A percentile compares a stretch with the other conserved stretches of the same genome.
These are phyloP conservation scores for Tetrax tetrax DNA, from an alignment of 2,113 vertebrate genomes.

Conservation along the genomic window DNA sequence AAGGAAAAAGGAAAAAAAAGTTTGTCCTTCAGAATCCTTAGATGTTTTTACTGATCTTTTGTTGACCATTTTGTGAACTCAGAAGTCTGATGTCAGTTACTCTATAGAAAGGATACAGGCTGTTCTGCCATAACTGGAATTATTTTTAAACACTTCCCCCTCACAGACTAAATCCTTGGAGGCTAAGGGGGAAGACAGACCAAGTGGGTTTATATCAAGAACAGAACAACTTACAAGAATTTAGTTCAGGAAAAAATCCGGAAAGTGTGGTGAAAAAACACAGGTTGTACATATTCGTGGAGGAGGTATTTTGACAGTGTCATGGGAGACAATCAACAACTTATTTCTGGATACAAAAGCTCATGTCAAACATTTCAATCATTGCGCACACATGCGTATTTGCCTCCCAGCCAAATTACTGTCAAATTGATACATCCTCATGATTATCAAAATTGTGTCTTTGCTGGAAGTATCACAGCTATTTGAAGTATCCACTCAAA, in stretches of 20 bases:
- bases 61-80: slow-evolving; percentile 66
- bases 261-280: neutral
- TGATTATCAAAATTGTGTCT: neutral
- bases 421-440: neutral
- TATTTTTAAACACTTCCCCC: slow-evolving; percentile 70
- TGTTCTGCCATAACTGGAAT: slow-evolving; percentile 48
- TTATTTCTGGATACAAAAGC: slow-evolving; percentile 17
- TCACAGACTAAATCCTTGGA: slow-evolving; percentile 24
- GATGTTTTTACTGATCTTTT: slow-evolving; percentile 57
- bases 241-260: slow-evolving; percentile 59
- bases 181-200: slow-evolving; percentile 16
- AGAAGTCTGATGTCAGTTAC: slow-evolving; percentile 51
- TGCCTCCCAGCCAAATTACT: neutral
- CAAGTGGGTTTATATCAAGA: neutral
- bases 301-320: slow-evolving; percentile 5
- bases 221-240: neutral
- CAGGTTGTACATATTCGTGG: neutral
- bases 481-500: neutral
- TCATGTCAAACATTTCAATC: neutral
- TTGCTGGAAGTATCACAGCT: neutral
- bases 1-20: slow-evolving; percentile 1
- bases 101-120: slow-evolving; percentile 66
- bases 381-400: neutral
- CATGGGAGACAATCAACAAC: neutral
- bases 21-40: slow-evolving; percentile 46